Conservation (phyloP, 30 jellyfish, hydroid and myxozoan species). For the Pseudorhiza aurosa region DNA sequence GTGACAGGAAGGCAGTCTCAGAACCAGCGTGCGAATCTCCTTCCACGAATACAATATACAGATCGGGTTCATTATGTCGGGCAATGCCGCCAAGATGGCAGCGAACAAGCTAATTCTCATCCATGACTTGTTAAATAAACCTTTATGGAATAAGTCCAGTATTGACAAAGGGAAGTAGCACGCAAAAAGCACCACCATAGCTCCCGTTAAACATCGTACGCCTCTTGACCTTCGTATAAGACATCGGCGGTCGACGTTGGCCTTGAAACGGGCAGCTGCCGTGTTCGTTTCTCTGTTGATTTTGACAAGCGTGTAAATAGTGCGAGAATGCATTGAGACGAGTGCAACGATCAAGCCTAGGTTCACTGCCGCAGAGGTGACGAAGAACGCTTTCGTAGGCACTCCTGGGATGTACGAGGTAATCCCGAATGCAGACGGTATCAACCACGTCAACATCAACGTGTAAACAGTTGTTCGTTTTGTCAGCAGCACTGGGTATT, state of each 20-base stretch:
- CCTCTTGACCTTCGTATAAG: constrained; percentile 28
- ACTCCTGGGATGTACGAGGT: neutral
- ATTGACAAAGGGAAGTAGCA: constrained; percentile 42
- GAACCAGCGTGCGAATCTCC: constrained; percentile 8
- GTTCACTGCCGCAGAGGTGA: neutral
- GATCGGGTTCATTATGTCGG: constrained; percentile 24
- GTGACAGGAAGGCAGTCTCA: constrained; percentile 10
- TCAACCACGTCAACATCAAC: constrained; percentile 32
- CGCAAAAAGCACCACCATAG: neutral
- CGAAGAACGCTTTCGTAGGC: neutral
- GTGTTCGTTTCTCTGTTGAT: constrained; percentile 2
- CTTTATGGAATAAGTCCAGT: neutral
- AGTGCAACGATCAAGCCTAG: neutral
- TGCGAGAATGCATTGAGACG: constrained; percentile 4
- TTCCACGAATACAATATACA: neutral
- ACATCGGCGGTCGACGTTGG: neutral
- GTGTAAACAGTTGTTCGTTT: neutral
- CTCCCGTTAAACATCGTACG: neutral
- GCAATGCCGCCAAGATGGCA: neutral
- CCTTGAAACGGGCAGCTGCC: constrained; percentile 16
- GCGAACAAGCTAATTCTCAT: neutral
- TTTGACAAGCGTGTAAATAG: constrained; percentile 3
- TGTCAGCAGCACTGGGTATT: constrained; percentile 8
- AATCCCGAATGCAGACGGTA: constrained; percentile 26
- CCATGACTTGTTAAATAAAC: neutral